phyloP scores from a whole-genome alignment of 2,797 vertebrate genomes.

The Simalia tracyae region DNA sequence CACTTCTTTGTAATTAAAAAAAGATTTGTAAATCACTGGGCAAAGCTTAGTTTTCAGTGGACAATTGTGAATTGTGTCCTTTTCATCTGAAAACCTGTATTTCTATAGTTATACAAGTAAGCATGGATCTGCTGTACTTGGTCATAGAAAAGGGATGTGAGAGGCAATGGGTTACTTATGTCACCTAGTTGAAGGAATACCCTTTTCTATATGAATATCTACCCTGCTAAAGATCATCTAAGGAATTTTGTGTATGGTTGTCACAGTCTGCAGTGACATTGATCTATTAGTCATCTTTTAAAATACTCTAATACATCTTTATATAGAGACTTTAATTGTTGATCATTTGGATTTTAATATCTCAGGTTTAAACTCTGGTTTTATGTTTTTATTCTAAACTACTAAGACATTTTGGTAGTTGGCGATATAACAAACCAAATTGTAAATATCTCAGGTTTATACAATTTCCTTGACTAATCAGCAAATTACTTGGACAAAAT shows the following conservation, averaged over 20 bases:
- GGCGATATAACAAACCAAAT: neutral
- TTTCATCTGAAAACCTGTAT: neutral
- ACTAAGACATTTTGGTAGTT: neutral
- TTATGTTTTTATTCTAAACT: neutral
- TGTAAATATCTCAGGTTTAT: neutral
- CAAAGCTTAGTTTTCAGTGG: neutral
- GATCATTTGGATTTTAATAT: neutral
- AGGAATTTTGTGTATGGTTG: neutral
- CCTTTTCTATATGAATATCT: neutral
- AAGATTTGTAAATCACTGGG: neutral
- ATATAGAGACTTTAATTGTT: neutral
- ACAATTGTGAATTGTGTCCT: neutral
- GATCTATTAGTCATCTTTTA: neutral
- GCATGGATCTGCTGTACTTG: neutral
- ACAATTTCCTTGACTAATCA: neutral
- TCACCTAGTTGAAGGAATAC: neutral
- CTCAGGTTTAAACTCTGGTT: neutral
- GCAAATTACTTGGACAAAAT: neutral
- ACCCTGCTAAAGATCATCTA: neutral
- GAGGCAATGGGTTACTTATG: neutral
- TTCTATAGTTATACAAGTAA: neutral
- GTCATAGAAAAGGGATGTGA: neutral
- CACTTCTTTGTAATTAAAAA: neutral
- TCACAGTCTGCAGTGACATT: neutral
- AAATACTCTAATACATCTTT: neutral